Evolutionary conservation across 2,113 vertebrate species (phyloP), one percentile per base, ranked within the genome.

Genomic region (Cynoglossus semilaevis): DNA sequence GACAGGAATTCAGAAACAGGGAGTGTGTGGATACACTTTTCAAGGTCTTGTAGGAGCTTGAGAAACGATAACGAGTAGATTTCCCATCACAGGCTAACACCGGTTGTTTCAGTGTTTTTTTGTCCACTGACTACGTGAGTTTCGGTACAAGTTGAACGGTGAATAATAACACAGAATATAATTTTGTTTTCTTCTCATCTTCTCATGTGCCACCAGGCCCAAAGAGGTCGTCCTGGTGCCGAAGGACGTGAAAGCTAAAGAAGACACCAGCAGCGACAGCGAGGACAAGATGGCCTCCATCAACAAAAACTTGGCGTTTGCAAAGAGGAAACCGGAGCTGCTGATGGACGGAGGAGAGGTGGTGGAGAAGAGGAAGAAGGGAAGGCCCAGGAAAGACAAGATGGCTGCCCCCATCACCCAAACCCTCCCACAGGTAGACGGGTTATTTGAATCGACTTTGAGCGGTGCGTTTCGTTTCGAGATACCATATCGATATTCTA

Each of bases 191-290:
- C 10, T 34, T 13, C 8, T 4, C 43, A 3, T 1, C 0, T 17
- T 7, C 51, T 18, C 0, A 0, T 4, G 35, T 17, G 15, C 15
- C 15, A 14, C 7, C 75, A 95, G 96, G 80, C 75, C 90, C 17
- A 97, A 95, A 86, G 96, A 97, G 0, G 8, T 11, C 66, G 65
- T 87, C 65, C 91, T 89, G 37, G 64, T 84, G 37, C 75, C 87
- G 59, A 96, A 94, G 72, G 96, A 98, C 3, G 42, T 66, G 8
- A 94, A 94, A 46, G 58, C 78, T 16, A 94, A 92, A 81, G 95
- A 98, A 1, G 96, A 97, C 13, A 95, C 94, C 51, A 99, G 97
- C 89, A 98, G 95, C 52, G 96, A 98, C 88, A 97, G 95, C 0
- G 97, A 99, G 9, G 96, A 97, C 74, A 99, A 96, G 79, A 90